Evolutionary conservation across 2,797 vertebrate species (phyloP).

Genomic region (Leucoraja ocellata): DNA sequence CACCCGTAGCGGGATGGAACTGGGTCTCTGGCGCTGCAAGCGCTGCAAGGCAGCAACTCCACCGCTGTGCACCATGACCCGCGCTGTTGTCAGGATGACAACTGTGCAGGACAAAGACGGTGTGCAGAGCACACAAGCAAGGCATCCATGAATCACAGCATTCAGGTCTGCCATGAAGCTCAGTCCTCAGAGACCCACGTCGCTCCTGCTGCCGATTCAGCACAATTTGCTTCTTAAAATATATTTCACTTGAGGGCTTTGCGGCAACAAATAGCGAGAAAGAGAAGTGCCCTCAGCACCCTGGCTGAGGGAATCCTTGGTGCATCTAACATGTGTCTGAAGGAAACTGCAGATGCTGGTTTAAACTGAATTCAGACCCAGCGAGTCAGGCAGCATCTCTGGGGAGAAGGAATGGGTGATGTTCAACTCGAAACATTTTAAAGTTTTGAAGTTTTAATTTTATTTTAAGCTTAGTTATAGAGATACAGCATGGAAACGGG

Average conservation of each 20-base stretch:
- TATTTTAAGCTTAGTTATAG: too few relatives aligned
- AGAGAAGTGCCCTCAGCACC: not conserved
- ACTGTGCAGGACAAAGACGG: not conserved
- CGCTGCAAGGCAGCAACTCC: not conserved
- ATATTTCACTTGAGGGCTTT: not conserved
- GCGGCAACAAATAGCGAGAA: not conserved
- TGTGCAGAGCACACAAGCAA: not conserved
- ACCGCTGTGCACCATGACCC: too few relatives aligned
- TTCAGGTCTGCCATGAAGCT: not conserved
- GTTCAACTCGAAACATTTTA: too few relatives aligned
- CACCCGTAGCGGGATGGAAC: too few relatives aligned
- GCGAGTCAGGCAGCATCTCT: too few relatives aligned
- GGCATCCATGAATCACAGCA: not conserved
- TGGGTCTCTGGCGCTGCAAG: not conserved
- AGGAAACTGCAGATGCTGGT: too few relatives aligned
- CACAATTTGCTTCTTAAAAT: not conserved
- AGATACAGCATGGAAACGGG: too few relatives aligned
- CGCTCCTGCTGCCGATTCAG: not conserved
- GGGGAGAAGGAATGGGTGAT: too few relatives aligned
- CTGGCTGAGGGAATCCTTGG: not conserved
- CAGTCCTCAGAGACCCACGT: not conserved
- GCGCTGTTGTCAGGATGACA: not conserved
- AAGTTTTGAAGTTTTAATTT: too few relatives aligned
- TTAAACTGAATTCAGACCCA: too few relatives aligned
- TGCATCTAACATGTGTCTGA: too few relatives aligned